Percentiles rank a stretch among this genome's conserved stretches.
phyloP scores from a whole-genome alignment of 2,888 invertebrate species.

The Cremastobaeus sp. region DNA sequence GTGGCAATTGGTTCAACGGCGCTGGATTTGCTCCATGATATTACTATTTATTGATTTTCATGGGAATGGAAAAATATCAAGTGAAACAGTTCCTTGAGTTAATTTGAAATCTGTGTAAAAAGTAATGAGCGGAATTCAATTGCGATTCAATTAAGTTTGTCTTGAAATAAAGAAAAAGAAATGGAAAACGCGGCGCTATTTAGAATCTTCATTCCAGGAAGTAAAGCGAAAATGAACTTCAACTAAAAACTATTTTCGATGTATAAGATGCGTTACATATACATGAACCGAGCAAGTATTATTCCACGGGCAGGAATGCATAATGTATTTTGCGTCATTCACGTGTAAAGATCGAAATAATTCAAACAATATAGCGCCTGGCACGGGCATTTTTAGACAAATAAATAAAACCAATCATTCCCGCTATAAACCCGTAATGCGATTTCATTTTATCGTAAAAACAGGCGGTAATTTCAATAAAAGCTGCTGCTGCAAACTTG shows the following conservation, averaged over 20 bases:
- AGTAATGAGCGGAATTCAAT: slow-evolving; percentile 51
- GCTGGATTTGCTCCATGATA: not conserved
- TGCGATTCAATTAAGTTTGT: slow-evolving; percentile 46
- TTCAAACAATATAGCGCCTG: too few relatives aligned
- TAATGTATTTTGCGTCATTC: not conserved
- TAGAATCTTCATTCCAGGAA: slow-evolving; percentile 27
- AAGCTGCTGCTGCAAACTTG: too few relatives aligned
- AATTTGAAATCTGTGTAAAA: slow-evolving; percentile 52
- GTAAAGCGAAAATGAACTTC: slow-evolving; percentile 29
- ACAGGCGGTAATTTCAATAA: too few relatives aligned
- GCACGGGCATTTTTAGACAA: too few relatives aligned
- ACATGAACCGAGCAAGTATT: not conserved
- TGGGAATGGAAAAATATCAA: slow-evolving; percentile 29
- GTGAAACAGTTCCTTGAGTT: slow-evolving; percentile 44
- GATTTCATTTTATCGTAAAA: too few relatives aligned
- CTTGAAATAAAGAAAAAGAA: slow-evolving; percentile 45
- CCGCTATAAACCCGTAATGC: too few relatives aligned
- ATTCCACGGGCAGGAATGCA: too few relatives aligned
- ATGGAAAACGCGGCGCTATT: slow-evolving; percentile 19
- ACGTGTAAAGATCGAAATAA: too few relatives aligned
- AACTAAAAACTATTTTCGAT: slow-evolving; percentile 14
- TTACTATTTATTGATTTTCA: slow-evolving; percentile 26
- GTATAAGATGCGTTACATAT: not conserved
- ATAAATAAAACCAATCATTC: too few relatives aligned
- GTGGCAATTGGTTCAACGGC: too few relatives aligned